Evolutionary conservation across 2,888 invertebrate species (phyloP).

Genomic region (Bembecia ichneumoniformis): DNA sequence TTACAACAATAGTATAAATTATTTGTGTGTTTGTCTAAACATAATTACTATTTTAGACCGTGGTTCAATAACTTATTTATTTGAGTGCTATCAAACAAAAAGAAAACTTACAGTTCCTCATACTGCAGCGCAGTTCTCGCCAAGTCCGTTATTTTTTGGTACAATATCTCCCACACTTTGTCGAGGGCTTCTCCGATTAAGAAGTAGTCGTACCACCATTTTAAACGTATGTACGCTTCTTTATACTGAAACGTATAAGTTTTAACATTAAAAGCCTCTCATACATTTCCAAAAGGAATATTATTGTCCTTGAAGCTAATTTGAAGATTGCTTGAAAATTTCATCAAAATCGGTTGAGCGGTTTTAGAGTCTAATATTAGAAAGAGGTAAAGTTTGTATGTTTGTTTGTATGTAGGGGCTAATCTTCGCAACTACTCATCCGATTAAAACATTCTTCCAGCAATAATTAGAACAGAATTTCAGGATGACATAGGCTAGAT

Average conservation of each 20-base stretch:
- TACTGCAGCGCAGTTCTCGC: slow-evolving; percentile 85
- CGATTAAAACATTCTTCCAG: too few species aligned
- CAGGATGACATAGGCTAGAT: too few species aligned
- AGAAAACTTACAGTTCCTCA: slow-evolving; percentile 76
- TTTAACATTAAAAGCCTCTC: too few species aligned
- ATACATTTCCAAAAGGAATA: too few species aligned
- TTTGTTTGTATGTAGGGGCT: too few species aligned
- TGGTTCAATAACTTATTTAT: too few species aligned
- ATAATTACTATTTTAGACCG: background rate
- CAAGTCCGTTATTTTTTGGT: slow-evolving; percentile 79
- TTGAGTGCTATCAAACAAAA: background rate
- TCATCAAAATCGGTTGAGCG: too few species aligned
- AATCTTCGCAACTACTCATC: too few species aligned
- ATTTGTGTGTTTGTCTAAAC: background rate
- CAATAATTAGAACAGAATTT: too few species aligned
- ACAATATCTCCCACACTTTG: slow-evolving; percentile 74
- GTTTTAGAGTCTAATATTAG: background rate
- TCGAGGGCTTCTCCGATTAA: slow-evolving; percentile 79
- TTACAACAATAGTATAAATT: too few species aligned
- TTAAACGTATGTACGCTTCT: slow-evolving; percentile 75
- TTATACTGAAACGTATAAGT: slow-evolving; percentile 42
- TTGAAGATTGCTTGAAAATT: too few species aligned
- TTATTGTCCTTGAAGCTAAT: too few species aligned
- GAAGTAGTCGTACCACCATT: slow-evolving; percentile 84
- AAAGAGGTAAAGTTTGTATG: background rate